Percentiles rank a stretch among this genome's conserved stretches.
phyloP scores from a whole-genome alignment of 2,113 vertebrate species.

The Chionomys nivalis region DNA sequence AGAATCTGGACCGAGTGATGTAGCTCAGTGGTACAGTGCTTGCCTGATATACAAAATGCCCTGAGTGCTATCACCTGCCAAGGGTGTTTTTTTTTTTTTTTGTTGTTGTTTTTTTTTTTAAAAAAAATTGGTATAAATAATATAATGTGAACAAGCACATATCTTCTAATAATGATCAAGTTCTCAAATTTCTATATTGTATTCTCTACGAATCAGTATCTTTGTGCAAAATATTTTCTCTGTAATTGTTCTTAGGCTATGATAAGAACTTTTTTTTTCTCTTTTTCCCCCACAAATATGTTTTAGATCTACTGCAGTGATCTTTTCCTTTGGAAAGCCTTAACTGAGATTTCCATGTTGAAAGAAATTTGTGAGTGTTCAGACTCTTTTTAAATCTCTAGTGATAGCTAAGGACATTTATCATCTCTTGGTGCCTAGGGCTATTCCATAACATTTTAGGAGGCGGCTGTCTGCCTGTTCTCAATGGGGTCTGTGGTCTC shows the following conservation, averaged over 20 bases:
- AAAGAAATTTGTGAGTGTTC: neutral
- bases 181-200: constrained; percentile 9
- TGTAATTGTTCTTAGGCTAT: neutral
- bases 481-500: neutral
- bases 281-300: neutral
- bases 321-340: neutral
- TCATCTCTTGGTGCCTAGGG: neutral
- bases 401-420: neutral
- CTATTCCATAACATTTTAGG: constrained; percentile 29
- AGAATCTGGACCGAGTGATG: neutral
- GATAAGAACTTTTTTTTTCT: neutral
- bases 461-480: constrained; percentile 25
- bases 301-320: neutral
- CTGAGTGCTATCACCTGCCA: too few relatives aligned
- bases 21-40: too few relatives aligned
- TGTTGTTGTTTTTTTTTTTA: constrained; percentile 20
- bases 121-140: constrained; percentile 1
- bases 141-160: constrained; percentile 29
- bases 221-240: neutral
- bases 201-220: neutral
- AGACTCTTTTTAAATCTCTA: neutral
- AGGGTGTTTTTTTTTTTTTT: neutral
- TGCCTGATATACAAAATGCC: neutral
- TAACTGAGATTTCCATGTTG: neutral
- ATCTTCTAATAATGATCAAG: neutral